Percentiles rank a stretch among this genome's conserved stretches.
These are phyloP conservation scores for Rhynchotus rufescens DNA, from an alignment of 2,797 vertebrate genomes.

Conservation along the genomic window DNA sequence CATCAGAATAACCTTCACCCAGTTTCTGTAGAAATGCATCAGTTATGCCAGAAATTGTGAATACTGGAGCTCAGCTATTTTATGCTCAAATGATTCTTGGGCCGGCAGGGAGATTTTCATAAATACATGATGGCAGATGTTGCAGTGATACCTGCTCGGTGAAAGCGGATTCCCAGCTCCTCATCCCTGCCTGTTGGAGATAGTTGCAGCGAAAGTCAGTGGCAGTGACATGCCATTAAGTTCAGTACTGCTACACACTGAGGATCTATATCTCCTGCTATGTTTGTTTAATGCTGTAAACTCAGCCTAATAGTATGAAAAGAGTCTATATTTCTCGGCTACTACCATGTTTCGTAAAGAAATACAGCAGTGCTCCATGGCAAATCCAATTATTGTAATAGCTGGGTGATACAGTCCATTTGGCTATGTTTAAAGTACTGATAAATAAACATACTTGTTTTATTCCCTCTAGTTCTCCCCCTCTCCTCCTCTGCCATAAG, in stretches of 20 bases:
- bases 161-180: constrained; percentile 8
- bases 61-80: constrained; percentile 9
- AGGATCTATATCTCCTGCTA: constrained; percentile 30
- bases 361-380: background rate
- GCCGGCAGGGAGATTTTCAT: constrained; percentile 34
- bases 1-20: background rate
- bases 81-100: constrained; percentile 32
- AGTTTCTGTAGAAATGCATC: background rate
- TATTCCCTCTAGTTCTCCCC: background rate
- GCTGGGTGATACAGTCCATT: background rate
- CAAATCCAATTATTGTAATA: constrained; percentile 4
- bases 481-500: background rate
- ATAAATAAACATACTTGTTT: background rate
- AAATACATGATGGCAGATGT: constrained; percentile 24
- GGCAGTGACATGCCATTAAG: constrained; percentile 2
- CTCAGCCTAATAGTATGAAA: background rate
- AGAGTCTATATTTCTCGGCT: background rate
- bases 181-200: constrained; percentile 9
- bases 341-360: background rate
- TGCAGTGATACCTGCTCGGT: background rate
- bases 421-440: background rate
- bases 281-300: background rate
- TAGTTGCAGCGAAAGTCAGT: constrained; percentile 9
- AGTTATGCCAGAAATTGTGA: constrained; percentile 27
- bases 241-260: constrained; percentile 10